A percentile compares a stretch with the other conserved stretches of the same genome.
Conservation (phyloP, 1,140 invertebrate genomes). For the Aphaenogaster ashmeadi region DNA sequence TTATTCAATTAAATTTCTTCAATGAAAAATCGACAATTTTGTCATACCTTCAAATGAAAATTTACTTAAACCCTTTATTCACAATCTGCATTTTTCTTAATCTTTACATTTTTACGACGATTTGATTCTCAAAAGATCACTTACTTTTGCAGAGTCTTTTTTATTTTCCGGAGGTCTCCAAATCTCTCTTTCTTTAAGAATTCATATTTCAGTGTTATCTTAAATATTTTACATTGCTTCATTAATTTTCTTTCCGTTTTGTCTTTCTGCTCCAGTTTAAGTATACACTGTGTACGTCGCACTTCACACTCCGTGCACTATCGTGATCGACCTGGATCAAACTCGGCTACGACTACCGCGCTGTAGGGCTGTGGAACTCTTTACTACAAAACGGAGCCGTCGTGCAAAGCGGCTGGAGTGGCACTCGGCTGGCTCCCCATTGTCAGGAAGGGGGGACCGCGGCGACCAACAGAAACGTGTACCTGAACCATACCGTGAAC, state of each 20-base stretch:
- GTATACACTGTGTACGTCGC: background rate
- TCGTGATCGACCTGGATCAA: slow-evolving; percentile 38
- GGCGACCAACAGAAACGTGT: slow-evolving; percentile 70
- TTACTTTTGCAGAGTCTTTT: background rate
- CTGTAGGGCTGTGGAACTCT: slow-evolving; percentile 62
- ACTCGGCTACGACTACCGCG: slow-evolving; percentile 38
- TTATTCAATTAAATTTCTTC: background rate
- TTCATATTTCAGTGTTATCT: background rate
- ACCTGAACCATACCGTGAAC: slow-evolving; percentile 61
- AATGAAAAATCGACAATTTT: background rate
- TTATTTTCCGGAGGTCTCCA: background rate
- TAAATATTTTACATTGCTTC: background rate
- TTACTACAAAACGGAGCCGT: slow-evolving; percentile 64
- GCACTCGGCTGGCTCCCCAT: slow-evolving; percentile 67
- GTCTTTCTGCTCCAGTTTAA: background rate
- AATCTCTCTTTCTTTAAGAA: background rate
- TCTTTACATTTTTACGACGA: background rate
- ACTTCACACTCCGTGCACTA: slow-evolving; percentile 22
- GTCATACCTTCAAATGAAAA: background rate
- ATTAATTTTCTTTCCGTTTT: background rate
- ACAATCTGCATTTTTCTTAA: background rate
- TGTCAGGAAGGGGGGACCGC: slow-evolving; percentile 66
- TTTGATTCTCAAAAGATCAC: background rate
- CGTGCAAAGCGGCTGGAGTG: slow-evolving; percentile 54
- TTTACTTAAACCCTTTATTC: background rate